Evolutionary conservation across 2,797 vertebrate species (phyloP), one percentile per base, ranked within the genome.

Genomic region (Hypotaenidia okinawae): DNA sequence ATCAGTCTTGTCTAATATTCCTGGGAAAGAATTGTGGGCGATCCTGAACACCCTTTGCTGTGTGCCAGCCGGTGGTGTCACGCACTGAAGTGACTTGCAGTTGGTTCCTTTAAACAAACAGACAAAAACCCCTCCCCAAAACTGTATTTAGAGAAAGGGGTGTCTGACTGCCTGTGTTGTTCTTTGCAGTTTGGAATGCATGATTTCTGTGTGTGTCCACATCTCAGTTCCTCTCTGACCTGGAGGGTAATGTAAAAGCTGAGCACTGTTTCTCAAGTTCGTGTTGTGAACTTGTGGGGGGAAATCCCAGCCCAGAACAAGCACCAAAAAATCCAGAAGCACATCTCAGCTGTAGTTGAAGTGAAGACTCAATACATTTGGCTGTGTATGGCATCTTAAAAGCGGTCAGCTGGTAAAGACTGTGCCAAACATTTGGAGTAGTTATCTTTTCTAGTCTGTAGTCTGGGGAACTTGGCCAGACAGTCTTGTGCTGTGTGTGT

Each of bases 31-130:
- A 27, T 25, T 15, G 3, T 1, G 13, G 73, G 33, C 49, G 63
- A 8, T 69, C 78, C 45, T 57, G 82, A 73, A 62, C 35, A 27
- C 45, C 35, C 19, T 45, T 51, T 45, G 6, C 9, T n/a, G 14
- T 1, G 0, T 18, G 10, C 45, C 62, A 28, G 5, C 9, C 17
- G 45, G 27, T 41, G 1, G 5, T 67, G 33, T 59, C 18, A 17
- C 14, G n/a, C 1, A 1, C 5, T 10, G 32, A 49, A 55, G 51
- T 45, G n/a, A 63, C 19, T 55, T 66, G 63, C 25, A 13, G 24
- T 32, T 39, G n/a, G 22, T 78, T 27, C 10, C 33, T 69, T 37
- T 21, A n/a, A 62, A 43, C 7, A 52, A 13, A 43, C 10, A 37
- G n/a, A 30, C 6, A 19, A 33, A 62, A 68, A 67, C 2, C 4